Base-by-base conservation (phyloP, 2,113 vertebrate species). In the Siphamia tubifer region DNA sequence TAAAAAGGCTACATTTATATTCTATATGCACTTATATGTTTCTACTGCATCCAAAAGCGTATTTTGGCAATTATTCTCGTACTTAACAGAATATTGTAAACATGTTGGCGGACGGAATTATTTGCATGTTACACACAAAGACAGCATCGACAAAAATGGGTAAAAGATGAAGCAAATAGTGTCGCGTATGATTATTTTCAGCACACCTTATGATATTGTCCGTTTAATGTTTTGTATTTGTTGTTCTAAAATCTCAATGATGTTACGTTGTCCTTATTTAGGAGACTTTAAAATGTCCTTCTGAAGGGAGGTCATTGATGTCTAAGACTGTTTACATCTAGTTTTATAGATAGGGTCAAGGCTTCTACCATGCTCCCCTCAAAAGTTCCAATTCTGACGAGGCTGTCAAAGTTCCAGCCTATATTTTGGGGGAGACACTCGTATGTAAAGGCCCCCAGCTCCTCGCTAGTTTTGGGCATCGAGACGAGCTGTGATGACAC, bases 401-500 rank as follows among this genome's bases (percentile, higher is more conserved):
- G 54, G 15, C 19, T 79, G 7, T 31, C 60, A 0, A 54, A 38
- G 11, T 0, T 23, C 0, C 57, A 54, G 57, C 51, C 15, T 38
- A 11, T 12, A 7, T 2, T 1, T 5, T 21, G 30, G 13, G 19
- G 8, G 10, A 32, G 12, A 10, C 4, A 2, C 12, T 9, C 35
- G 1, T 11, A 0, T 13, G 28, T 16, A 6, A 38, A 42, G 56
- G 39, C 51, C 5, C 5, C 21, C 4, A 24, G 24, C 13, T 63
- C 69, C 52, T 89, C 88, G 2, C 23, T 96, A 0, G 94, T 99
- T 1, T 25, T 99, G 74, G 98, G 96, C 8, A 95, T 99, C 10
- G 98, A 99, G 87, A 99, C 95, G 0, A 99, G 98, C 87, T 99
- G 97, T 6, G 98, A 99, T 23, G 98, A 99, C 38, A 99, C 97